Evolutionary conservation across 53 echinoderm and acorn worm genomes (phyloP).

Genomic region (Glandiceps talaboti): DNA sequence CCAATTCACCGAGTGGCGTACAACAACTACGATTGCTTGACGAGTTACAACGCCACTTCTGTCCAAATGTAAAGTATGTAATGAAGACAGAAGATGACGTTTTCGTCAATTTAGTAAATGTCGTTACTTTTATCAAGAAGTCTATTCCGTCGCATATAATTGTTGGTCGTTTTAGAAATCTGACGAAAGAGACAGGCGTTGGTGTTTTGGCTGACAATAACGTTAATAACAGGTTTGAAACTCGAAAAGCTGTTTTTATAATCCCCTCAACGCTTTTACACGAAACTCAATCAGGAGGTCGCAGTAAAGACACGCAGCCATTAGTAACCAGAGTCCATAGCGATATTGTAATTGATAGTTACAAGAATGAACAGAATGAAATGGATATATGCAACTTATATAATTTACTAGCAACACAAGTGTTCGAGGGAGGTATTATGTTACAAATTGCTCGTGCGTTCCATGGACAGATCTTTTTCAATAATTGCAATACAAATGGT

Average conservation of each 20-base stretch:
- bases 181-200: not conserved
- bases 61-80: conserved; percentile 3
- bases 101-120: conserved; percentile 14
- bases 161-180: not conserved
- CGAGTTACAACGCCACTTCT: not conserved
- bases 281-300: not conserved
- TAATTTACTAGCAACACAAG: not conserved
- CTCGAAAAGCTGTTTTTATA: not conserved
- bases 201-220: not conserved
- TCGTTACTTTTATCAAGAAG: conserved; percentile 2
- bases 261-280: not conserved
- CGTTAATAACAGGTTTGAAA: not conserved
- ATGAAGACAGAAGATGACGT: conserved; percentile 23
- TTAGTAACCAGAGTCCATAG: not conserved
- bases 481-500: not conserved
- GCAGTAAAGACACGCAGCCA: not conserved
- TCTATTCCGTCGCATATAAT: not conserved
- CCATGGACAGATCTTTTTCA: not conserved
- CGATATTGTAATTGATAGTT: not conserved
- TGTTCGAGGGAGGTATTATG: not conserved
- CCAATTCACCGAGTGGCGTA: too few species aligned
- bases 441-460: not conserved
- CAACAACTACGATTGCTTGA: not conserved
- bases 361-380: not conserved
- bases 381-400: not conserved